Evolutionary conservation across 2,888 invertebrate species (phyloP), one percentile per base, ranked within the genome.

Genomic region (Taphrorychus bicolor): DNA sequence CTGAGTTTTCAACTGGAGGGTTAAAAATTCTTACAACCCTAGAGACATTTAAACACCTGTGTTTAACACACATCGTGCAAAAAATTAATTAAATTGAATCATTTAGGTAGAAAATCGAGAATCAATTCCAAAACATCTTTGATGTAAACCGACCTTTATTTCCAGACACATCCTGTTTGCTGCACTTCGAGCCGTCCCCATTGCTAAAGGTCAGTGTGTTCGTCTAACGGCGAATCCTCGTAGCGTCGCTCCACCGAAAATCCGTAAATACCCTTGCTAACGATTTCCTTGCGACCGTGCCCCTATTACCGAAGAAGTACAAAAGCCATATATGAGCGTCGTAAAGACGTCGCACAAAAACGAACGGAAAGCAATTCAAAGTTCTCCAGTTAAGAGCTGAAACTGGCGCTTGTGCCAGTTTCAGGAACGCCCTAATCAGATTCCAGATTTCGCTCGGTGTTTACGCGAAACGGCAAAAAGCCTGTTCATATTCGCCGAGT

Each of bases 381-480:
- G 45, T 57, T 21, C 57, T 7, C 14, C 54, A 40, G 18, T 56
- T 56, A 62, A 61, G 61, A 52, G 61, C 52, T 41, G 23, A 61
- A 61, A 23, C 52, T 53, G 53, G 42, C 61, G 53, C 53, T 61
- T 45, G 19, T 16, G 52, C 21, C 52, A 61, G 41, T 61, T 61
- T 52, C 17, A 24, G 24, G 53, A 61, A 42, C 24, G 41, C 52
- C 59, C 51, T 51, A 60, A 60, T 60, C 19, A 59, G 59, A n/a
- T n/a, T n/a, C n/a, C 32, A 32, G 32, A 53, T 45, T 45, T 45
- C 14, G 45, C 45, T 53, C 17, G 5, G 5, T 45, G 45, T 14
- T 14, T 45, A 45, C 14, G 7, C 4, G 17, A 52, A n/a, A n/a
- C n/a, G 21, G 52, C 21, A 52, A 52, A 52, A 52, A 52, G 32